phyloP scores from a whole-genome alignment of 2,113 vertebrate species.

The Pampusana beccarii region DNA sequence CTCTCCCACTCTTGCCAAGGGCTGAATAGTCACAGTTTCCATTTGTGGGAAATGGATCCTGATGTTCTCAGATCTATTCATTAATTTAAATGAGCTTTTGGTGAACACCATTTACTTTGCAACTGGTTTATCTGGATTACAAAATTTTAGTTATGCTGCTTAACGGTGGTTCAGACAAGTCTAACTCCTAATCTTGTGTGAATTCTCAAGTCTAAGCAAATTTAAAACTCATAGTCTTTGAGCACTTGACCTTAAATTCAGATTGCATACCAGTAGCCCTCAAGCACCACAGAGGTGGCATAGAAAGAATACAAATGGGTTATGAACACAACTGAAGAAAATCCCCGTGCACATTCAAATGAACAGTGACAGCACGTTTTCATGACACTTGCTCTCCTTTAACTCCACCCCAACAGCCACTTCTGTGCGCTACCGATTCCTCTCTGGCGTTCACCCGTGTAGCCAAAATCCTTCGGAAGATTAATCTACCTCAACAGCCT shows the following conservation, averaged over 20 bases:
- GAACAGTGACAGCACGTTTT: not conserved
- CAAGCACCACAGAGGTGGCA: not conserved
- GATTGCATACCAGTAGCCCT: not conserved
- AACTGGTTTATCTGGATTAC: not conserved
- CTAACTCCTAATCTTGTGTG: not conserved
- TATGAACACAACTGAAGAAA: not conserved
- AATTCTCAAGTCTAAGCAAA: not conserved
- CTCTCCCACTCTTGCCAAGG: not conserved
- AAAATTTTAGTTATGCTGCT: not conserved
- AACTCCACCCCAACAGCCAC: not conserved
- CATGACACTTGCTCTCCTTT: not conserved
- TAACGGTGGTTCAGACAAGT: not conserved
- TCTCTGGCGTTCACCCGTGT: accelerated
- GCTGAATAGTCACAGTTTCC: not conserved
- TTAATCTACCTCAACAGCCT: not conserved
- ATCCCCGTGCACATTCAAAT: not conserved
- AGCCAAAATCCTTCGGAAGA: not conserved
- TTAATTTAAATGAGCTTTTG: not conserved
- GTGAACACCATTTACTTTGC: not conserved
- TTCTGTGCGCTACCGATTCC: accelerated
- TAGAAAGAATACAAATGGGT: not conserved
- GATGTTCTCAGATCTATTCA: not conserved
- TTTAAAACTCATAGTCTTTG: not conserved
- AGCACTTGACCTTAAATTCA: not conserved
- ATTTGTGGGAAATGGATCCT: not conserved